Conservation (phyloP, 2,113 vertebrate genomes). For the Oryzias melastigma region DNA sequence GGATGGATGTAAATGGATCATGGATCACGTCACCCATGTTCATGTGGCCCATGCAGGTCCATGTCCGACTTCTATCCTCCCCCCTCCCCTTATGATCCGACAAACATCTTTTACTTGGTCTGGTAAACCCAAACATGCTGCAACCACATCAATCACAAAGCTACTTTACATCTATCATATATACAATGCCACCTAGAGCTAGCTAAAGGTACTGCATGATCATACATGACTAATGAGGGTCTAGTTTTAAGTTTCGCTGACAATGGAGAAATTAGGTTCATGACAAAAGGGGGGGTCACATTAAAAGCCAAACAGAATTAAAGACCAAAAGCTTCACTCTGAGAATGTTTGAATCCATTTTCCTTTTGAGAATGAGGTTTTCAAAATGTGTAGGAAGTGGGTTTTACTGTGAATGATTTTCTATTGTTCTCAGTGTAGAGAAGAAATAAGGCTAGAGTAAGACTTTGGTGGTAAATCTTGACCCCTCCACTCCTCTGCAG, state of each 20-base stretch:
- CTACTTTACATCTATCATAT: slow-evolving; percentile 72
- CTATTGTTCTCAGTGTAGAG: slow-evolving; percentile 3
- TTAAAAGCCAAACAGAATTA: slow-evolving; percentile 60
- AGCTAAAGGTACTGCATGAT: slow-evolving; percentile 64
- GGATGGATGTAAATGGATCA: slow-evolving; percentile 19
- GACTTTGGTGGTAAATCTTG: slow-evolving; percentile 22
- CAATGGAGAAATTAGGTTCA: slow-evolving; percentile 45
- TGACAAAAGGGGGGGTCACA: slow-evolving; percentile 51
- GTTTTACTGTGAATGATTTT: slow-evolving; percentile 9
- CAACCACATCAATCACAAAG: slow-evolving; percentile 75
- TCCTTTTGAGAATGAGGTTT: slow-evolving; percentile 36
- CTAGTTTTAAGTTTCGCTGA: slow-evolving; percentile 53
- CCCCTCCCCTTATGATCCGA: slow-evolving; percentile 14
- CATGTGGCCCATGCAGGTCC: slow-evolving; percentile 62
- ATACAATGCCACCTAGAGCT: slow-evolving; percentile 72
- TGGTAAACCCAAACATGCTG: slow-evolving; percentile 57
- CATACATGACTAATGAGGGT: slow-evolving; percentile 58
- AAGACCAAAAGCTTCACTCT: slow-evolving; percentile 56
- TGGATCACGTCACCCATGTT: slow-evolving; percentile 59
- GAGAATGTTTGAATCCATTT: slow-evolving; percentile 61
- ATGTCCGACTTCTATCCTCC: slow-evolving; percentile 27
- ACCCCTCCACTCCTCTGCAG: slow-evolving; percentile 1
- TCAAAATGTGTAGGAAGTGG: background rate
- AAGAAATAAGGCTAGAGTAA: slow-evolving; percentile 12
- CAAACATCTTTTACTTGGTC: slow-evolving; percentile 40